Conservation (phyloP, 2,797 vertebrate genomes). For the Garrulus glandarius region DNA sequence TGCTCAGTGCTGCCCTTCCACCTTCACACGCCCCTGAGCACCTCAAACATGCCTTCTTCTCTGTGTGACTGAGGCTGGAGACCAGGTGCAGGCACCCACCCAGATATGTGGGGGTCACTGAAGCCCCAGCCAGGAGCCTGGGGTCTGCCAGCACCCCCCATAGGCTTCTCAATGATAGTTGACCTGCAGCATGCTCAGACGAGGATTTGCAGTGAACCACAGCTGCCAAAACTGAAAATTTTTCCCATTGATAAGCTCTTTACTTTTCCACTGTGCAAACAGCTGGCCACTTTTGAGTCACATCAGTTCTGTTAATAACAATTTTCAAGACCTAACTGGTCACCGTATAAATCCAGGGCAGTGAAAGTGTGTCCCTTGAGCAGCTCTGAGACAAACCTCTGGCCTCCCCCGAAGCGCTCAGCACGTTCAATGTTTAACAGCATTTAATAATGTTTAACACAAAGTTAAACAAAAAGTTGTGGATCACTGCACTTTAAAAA, state of each 20-base stretch:
- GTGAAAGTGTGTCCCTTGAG: not conserved
- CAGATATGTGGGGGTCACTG: not conserved
- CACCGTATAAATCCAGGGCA: not conserved
- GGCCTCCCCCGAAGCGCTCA: fast-evolving
- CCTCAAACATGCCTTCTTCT: not conserved
- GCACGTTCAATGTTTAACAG: not conserved
- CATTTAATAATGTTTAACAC: no score
- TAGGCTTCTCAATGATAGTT: not conserved
- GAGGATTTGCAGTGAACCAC: not conserved
- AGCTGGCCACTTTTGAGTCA: not conserved
- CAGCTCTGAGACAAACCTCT: not conserved
- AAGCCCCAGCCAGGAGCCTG: not conserved
- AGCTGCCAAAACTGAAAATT: not conserved
- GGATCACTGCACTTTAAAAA: not conserved
- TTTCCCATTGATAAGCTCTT: not conserved
- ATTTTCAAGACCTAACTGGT: not conserved
- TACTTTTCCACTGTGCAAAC: not conserved
- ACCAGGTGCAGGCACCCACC: not conserved
- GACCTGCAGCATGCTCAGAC: fast-evolving
- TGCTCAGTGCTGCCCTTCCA: not conserved
- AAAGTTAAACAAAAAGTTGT: not conserved
- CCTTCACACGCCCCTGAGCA: not conserved
- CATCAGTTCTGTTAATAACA: not conserved
- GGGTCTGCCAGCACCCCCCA: not conserved
- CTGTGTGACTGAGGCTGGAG: not conserved